Evolutionary conservation across 2,113 vertebrate species (phyloP).

Genomic region (Strix uralensis): DNA sequence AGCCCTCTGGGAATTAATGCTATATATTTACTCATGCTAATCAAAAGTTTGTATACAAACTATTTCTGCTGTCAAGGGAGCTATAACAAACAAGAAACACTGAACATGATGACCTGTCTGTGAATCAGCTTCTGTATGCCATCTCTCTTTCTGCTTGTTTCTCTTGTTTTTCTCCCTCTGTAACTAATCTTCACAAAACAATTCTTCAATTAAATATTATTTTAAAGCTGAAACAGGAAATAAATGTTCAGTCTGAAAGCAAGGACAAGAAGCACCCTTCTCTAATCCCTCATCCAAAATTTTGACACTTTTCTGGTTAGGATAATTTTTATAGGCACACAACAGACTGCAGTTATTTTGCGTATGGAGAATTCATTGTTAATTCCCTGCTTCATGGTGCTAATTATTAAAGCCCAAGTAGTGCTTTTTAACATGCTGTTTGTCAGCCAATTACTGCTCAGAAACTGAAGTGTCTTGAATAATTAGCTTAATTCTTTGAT

Average conservation of each 20-base stretch:
- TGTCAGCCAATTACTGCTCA: not conserved
- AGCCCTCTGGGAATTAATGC: slow-evolving; percentile 4
- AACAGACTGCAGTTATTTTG: not conserved
- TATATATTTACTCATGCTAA: slow-evolving; percentile 17
- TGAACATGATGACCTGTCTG: not conserved
- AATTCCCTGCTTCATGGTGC: not conserved
- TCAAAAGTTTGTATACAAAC: slow-evolving; percentile 1
- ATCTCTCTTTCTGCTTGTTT: not conserved
- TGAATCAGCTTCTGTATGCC: not conserved
- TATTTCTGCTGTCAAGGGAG: slow-evolving; percentile 16
- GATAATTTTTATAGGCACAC: not conserved
- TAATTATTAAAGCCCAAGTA: not conserved
- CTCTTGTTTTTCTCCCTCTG: not conserved
- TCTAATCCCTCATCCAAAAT: slow-evolving; percentile 12
- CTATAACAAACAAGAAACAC: not conserved
- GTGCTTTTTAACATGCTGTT: not conserved
- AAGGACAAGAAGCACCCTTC: not conserved
- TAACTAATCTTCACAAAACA: not conserved
- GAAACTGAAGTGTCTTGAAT: not conserved
- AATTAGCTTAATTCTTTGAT: not conserved
- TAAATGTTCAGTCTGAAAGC: not conserved
- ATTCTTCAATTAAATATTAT: slow-evolving; percentile 17
- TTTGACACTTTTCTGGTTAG: not conserved
- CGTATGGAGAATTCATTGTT: not conserved
- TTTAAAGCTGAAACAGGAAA: slow-evolving; percentile 4